These are phyloP conservation scores for Charadrius vociferus DNA, from an alignment of 2,113 vertebrate genomes.

Conservation along the genomic window DNA sequence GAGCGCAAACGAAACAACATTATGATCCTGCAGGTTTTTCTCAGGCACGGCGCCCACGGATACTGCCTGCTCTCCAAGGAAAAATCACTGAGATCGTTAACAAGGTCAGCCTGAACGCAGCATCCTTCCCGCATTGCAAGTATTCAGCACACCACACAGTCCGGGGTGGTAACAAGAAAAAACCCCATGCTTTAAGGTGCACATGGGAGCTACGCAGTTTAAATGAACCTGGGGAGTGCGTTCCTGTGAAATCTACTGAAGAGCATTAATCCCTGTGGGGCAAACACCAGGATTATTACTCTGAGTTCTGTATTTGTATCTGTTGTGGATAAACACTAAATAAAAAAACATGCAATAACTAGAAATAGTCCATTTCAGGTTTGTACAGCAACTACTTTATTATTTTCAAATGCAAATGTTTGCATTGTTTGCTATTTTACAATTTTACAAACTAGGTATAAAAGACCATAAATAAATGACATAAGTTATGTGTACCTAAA, in stretches of 20 bases:
- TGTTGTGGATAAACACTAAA: neutral
- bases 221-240: neutral
- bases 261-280: neutral
- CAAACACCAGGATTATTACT: neutral
- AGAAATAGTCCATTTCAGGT: slow-evolving; percentile 3
- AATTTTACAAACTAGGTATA: slow-evolving; percentile 99
- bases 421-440: slow-evolving; percentile 95
- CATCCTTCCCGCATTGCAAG: neutral
- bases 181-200: accelerated
- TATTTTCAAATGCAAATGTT: slow-evolving; percentile 92
- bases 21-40: neutral
- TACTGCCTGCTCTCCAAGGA: neutral
- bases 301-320: neutral
- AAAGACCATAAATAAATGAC: slow-evolving; percentile 99
- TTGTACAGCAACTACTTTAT: slow-evolving; percentile 95
- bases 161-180: accelerated
- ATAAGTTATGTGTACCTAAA: slow-evolving; percentile 99
- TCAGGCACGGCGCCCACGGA: neutral
- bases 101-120: neutral
- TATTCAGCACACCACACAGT: accelerated
- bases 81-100: accelerated
- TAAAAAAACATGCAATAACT: neutral
- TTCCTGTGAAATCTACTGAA: neutral
- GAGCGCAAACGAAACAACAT: accelerated
- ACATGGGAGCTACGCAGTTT: accelerated